Evolutionary conservation across 2,113 vertebrate species (phyloP).

Genomic region (Neomonachus schauinslandi): DNA sequence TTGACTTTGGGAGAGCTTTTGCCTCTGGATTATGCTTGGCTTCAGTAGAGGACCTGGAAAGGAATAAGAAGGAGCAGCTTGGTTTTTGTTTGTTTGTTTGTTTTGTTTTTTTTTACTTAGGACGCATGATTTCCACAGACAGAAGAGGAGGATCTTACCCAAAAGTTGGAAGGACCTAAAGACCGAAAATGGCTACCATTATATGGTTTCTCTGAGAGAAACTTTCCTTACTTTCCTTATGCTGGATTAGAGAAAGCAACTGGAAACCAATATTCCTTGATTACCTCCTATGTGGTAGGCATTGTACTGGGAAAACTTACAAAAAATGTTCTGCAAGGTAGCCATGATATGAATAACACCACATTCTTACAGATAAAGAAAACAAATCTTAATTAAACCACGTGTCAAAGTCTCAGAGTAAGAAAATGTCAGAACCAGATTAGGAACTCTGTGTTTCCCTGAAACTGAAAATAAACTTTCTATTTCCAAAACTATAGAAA

Average conservation of each 20-base stretch:
- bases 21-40: not conserved
- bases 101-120: not conserved
- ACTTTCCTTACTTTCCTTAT: not conserved
- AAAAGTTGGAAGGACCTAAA: not conserved
- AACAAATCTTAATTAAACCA: not conserved
- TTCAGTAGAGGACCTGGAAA: not conserved
- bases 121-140: not conserved
- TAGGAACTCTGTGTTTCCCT: not conserved
- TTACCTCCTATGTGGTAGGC: not conserved
- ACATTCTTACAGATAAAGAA: not conserved
- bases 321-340: not conserved
- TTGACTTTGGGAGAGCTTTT: not conserved
- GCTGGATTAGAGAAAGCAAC: not conserved
- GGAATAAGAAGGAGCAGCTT: not conserved
- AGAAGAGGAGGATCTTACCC: not conserved
- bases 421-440: not conserved
- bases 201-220: not conserved
- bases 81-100: not conserved
- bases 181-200: not conserved
- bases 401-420: not conserved
- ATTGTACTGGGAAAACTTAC: not conserved
- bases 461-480: not conserved
- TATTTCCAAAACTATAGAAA: not conserved
- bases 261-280: not conserved
- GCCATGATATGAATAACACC: not conserved